Base-by-base conservation (phyloP, 2,888 invertebrate species). In the Cancer borealis region DNA sequence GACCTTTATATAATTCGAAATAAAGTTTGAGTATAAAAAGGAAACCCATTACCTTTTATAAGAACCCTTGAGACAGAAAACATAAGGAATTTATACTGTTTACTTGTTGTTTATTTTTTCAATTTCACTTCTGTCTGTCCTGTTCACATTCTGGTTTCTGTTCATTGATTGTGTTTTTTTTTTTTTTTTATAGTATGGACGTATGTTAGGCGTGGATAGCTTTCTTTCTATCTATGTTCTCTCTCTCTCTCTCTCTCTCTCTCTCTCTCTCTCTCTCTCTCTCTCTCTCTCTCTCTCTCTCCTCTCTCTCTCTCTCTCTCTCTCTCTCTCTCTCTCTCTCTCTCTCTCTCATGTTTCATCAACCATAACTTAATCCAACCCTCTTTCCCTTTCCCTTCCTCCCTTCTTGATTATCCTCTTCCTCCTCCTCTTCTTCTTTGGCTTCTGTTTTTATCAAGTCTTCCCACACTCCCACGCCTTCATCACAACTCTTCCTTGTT, bases 211-310 rank as follows among this genome's bases (percentile, higher is more conserved):
- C 39, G 39, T 39, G 39, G 39, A 39, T 39, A 39, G 2, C 2
- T 39, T 39, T 2, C 2, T 39, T 39, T 2, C 2, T 2, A 1
- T 2, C 2, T 2, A 1, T 2, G 0, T 2, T 39, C 17, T 89
- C 46, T 47, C 46, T 47, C 47, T 47, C 30, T 49, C 47, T 90
- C 73, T 73, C 73, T 73, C 73, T 73, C 73, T 73, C 26, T 73
- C 73, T 26, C 88, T 88, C 91, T 39, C 45, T 39, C 66, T 66
- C 91, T 39, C 66, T 66, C 91, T 47, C 91, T 66, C 66, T 30
- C 30, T 91, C 66, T 30, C 66, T 91, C 91, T 47, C 45, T 66
- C 39, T 66, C 66, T 91, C 66, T 39, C 84, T 84, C 84, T 39
- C 60, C n/a, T n/a, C n/a, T n/a, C 45, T 88, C 88, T 46, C 47